Base-by-base conservation (phyloP, 2,888 invertebrate species). In the Stegana nigrithorax region DNA sequence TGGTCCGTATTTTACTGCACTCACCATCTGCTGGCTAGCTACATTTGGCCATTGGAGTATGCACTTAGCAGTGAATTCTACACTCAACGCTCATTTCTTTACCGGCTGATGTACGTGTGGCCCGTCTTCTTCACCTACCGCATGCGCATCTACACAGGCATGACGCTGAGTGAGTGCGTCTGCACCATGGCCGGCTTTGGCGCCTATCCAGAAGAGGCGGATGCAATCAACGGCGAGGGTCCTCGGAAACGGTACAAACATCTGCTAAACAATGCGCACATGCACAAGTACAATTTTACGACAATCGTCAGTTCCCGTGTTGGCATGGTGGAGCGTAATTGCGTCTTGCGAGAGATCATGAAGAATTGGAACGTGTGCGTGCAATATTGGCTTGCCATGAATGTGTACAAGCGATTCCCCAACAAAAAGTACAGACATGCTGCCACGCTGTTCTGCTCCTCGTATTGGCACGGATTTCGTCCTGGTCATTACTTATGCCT, bases 391-490 rank as follows among this genome's bases (percentile, higher is more conserved):
- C 89, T 98, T 73, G 97, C 96, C 1, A 90, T 91, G 67, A 93
- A 93, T 81, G 90, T 98, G 1, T 97, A 98, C 84, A 94, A 93
- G 78, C 87, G 94, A 70, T 92, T 95, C 75, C 94, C 95, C 0
- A 85, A 84, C 60, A 91, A 89, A 78, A 85, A 87, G 66, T 86
- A 85, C 63, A 84, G 86, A 86, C 84, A 57, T 2, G 87, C 90
- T 5, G 91, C 91, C 0, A 96, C 96, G 0, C 89, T 98, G 85
- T 88, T 93, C 60, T 91, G 95, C 10, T 97, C 97, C 2, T 93
- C 98, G 2, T 90, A 93, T 69, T 98, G 98, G 98, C 98, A 98
- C 83, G 98, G 98, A 1, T 91, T 94, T 72, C 93, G 96, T 72
- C 90, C 94, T 0, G 98, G 98, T 0, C 97, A 98, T 85, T 98